A percentile compares a stretch with the other conserved stretches of the same genome.
phyloP scores from a whole-genome alignment of 1,140 invertebrate genomes.

The Caenorhabditis briggsae region DNA sequence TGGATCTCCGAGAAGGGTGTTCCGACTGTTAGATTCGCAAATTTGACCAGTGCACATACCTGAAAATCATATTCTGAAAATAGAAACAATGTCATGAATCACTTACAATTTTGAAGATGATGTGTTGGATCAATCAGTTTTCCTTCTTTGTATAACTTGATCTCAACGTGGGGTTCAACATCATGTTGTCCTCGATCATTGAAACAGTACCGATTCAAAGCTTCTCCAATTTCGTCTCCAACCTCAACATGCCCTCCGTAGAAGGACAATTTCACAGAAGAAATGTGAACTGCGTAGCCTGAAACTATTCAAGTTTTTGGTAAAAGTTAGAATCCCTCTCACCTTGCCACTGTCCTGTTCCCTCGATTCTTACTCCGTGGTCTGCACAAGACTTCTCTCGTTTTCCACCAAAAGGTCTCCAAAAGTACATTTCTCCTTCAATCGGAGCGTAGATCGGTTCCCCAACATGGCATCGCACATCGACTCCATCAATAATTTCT shows the following conservation, averaged over 20 bases:
- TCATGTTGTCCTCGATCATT: conserved; percentile 45
- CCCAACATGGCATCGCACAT: conserved; percentile 68
- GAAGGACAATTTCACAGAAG: conserved; percentile 67
- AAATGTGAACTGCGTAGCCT: conserved; percentile 76
- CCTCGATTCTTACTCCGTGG: conserved; percentile 75
- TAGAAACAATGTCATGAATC: not conserved
- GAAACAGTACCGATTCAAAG: conserved; percentile 64
- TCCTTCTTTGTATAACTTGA: conserved; percentile 72
- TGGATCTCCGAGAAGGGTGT: conserved; percentile 71
- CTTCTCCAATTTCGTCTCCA: conserved; percentile 74
- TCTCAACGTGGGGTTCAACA: conserved; percentile 68
- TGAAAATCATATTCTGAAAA: conserved; percentile 56
- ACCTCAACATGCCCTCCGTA: conserved; percentile 73
- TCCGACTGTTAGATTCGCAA: conserved; percentile 76
- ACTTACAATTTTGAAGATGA: conserved; percentile 75
- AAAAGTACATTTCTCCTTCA: conserved; percentile 74
- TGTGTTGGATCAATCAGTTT: conserved; percentile 73
- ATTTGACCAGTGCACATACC: conserved; percentile 78
- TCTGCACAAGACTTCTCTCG: conserved; percentile 71
- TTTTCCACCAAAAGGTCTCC: conserved; percentile 74
- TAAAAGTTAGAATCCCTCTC: not conserved
- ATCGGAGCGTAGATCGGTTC: conserved; percentile 72
- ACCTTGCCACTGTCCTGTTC: conserved; percentile 76
- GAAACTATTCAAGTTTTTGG: conserved; percentile 40
- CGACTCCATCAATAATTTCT: conserved; percentile 71